Evolutionary conservation across 2,888 invertebrate species (phyloP).

Genomic region (Acanthosepion lycidas): DNA sequence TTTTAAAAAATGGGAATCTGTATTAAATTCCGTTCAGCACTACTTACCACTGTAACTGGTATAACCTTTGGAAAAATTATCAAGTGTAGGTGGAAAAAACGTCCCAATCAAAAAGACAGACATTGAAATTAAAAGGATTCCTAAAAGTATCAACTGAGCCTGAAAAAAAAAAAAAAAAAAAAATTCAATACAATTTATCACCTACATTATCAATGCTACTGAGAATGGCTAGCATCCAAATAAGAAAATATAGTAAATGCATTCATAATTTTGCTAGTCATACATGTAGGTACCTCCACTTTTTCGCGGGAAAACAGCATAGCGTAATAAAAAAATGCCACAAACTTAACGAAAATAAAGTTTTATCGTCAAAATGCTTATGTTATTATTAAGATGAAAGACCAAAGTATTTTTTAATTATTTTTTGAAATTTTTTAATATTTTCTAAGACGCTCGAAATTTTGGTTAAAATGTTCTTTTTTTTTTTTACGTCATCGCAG

Average conservation of each 20-base stretch:
- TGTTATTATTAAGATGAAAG: too few relatives aligned
- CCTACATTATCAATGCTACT: too few relatives aligned
- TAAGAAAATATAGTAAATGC: not conserved
- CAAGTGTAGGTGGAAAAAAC: slow-evolving; percentile 85
- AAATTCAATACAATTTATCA: not conserved
- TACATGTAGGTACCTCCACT: too few relatives aligned
- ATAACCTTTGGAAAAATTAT: slow-evolving; percentile 86
- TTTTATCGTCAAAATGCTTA: too few relatives aligned
- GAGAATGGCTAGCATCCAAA: not conserved
- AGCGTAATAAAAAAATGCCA: too few relatives aligned
- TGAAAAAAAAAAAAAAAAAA: slow-evolving; percentile 70
- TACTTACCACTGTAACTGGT: slow-evolving; percentile 85
- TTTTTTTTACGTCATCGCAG: too few relatives aligned
- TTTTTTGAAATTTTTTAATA: too few relatives aligned
- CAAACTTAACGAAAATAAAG: too few relatives aligned
- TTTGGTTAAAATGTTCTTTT: too few relatives aligned
- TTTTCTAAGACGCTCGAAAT: too few relatives aligned
- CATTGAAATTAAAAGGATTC: slow-evolving; percentile 89
- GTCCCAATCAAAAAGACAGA: slow-evolving; percentile 91
- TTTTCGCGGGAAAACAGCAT: too few relatives aligned
- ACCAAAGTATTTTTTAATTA: too few relatives aligned
- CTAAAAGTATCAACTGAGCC: slow-evolving; percentile 92
- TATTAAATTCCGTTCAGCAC: not conserved
- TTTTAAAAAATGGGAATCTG: not conserved
- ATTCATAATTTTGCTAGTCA: not conserved